Percentiles rank a stretch among this genome's conserved stretches.
Evolutionary conservation across 1,140 invertebrate species (phyloP).

Genomic region (Archegozetes longisetosus): DNA sequence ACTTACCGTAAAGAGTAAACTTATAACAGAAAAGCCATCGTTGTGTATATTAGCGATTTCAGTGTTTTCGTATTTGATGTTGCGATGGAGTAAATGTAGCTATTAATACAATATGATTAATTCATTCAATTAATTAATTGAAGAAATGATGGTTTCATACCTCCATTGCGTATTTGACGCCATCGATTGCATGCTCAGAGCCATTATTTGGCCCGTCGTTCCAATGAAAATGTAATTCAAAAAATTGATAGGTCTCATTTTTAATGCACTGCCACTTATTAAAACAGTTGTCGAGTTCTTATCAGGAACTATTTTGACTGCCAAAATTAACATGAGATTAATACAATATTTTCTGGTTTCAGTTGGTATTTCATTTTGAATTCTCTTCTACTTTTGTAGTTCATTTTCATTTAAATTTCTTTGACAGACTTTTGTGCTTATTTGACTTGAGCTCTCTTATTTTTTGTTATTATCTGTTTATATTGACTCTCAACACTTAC

Average conservation of each 20-base stretch:
- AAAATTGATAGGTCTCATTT: slow-evolving; percentile 29
- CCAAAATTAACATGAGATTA: no score
- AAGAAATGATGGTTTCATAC: no score
- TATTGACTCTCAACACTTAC: no score
- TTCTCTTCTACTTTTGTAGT: no score
- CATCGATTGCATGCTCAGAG: slow-evolving; percentile 26
- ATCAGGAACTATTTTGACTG: background rate
- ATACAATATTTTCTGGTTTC: no score
- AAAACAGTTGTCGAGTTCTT: slow-evolving; percentile 10
- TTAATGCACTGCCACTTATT: slow-evolving; percentile 31
- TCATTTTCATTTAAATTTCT: no score
- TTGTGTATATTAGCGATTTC: background rate
- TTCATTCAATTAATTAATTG: background rate
- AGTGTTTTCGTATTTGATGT: slow-evolving; percentile 1
- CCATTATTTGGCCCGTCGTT: slow-evolving; percentile 27
- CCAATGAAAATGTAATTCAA: slow-evolving; percentile 36
- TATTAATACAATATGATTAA: background rate
- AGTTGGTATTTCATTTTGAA: no score
- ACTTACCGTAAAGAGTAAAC: background rate
- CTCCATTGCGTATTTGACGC: slow-evolving; percentile 16
- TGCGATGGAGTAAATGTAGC: slow-evolving; percentile 7
- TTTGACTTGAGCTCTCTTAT: no score
- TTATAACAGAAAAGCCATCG: background rate
- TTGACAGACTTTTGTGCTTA: no score
- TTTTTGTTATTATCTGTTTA: no score